Base-by-base conservation (phyloP, 2,888 invertebrate genomes). In the Acleris cristana region DNA sequence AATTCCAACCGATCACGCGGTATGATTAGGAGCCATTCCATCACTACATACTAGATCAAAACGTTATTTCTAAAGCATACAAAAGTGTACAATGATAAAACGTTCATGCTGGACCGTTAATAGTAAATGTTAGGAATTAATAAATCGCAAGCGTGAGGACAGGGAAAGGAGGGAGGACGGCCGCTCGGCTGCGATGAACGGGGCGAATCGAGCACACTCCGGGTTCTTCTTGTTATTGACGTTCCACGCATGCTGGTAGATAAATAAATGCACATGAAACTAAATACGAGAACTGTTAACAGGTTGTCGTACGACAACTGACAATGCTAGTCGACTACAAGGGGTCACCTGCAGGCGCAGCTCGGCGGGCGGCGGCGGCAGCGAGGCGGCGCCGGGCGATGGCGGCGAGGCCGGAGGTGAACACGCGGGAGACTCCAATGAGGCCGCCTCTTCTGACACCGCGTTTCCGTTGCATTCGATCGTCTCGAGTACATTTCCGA, bases 281-380 rank as follows among this genome's bases (percentile, higher is more conserved):
- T 89, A 89, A 83, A 83, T 84, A 87, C 82, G 81, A 81, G 75
- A 81, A 82, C 84, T 81, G 85, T 86, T 86, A 86, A 86, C 83
- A 78, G 85, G 85, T 72, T 74, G 73, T 81, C 82, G 78, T 78
- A 83, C 8, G 30, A 8, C 3, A 8, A 85, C 72, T 82, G 83
- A 86, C 79, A 81, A 82, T 77, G 84, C 88, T 89, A 90, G 83
- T 86, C 89, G 85, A 88, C 91, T 91, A 91, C 91, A 80, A 86
- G 84, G 84, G 90, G 83, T 91, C 91, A 92, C 92, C 92, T 92
- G 92, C 72, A 30, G 52, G 45, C 30, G 48, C 16, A 80, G 79
- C 73, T 48, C 48, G 48, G 77, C 69, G 65, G 72, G 74, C 70
- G 72, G 74, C 71, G 75, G 55, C 45, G 69, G 61, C 60, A 65